A percentile compares a stretch with the other conserved stretches of the same genome.
Conservation (phyloP, 2,113 vertebrate species). For the Galeopterus variegatus region DNA sequence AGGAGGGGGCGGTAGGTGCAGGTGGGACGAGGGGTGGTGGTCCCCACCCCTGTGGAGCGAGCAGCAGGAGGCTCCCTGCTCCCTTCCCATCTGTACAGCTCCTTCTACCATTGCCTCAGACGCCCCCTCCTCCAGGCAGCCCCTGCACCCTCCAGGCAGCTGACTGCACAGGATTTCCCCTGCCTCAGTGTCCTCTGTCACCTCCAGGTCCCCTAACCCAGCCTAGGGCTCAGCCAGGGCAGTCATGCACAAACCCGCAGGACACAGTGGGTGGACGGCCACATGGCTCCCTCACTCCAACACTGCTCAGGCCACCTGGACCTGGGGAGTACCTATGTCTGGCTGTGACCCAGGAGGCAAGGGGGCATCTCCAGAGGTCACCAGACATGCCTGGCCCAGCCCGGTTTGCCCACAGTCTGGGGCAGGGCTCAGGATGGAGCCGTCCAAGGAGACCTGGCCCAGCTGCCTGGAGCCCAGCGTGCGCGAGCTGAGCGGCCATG, state of each 20-base stretch:
- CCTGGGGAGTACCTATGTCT: accelerated
- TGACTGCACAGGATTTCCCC: background rate
- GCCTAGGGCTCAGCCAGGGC: accelerated
- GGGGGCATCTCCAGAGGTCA: accelerated
- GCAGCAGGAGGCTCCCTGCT: background rate
- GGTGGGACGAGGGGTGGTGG: background rate
- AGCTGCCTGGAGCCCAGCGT: background rate
- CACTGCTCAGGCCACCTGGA: accelerated
- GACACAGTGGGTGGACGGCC: background rate
- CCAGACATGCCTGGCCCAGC: accelerated
- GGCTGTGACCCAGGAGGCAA: too few relatives aligned
- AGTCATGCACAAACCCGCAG: background rate
- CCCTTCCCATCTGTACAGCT: accelerated
- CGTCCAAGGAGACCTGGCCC: background rate
- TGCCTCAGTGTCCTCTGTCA: too few relatives aligned
- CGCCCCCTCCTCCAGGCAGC: background rate
- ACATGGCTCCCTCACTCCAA: accelerated
- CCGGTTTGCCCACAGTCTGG: background rate
- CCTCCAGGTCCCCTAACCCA: background rate
- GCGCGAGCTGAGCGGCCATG: accelerated
- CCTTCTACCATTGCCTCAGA: background rate
- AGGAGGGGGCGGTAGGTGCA: accelerated
- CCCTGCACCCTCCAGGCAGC: background rate
- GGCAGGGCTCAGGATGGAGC: background rate
- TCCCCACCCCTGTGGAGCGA: background rate